A percentile compares a stretch with the other conserved stretches of the same genome.
Conservation (phyloP, 2,113 vertebrate genomes). For the Promerops cafer region DNA sequence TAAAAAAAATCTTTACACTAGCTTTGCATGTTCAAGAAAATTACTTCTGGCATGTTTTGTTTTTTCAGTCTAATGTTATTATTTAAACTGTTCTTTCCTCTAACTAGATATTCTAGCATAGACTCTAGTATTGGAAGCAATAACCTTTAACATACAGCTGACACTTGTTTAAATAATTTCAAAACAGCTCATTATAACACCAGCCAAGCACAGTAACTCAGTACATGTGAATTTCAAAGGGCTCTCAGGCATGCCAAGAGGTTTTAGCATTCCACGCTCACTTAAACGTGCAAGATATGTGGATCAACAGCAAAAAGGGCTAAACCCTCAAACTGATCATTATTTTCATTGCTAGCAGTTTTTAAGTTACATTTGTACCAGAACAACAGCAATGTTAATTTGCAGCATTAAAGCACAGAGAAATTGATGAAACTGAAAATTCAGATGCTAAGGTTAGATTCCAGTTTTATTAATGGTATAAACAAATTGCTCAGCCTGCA, state of each 20-base stretch:
- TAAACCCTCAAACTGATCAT: neutral
- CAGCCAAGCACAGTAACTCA: neutral
- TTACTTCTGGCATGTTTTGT: neutral
- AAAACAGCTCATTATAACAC: neutral
- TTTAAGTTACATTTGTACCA: neutral
- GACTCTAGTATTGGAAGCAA: neutral
- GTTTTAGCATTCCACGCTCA: constrained; percentile 34
- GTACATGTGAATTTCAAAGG: neutral
- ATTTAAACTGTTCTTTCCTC: neutral
- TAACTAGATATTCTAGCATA: neutral
- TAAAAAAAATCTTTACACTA: neutral
- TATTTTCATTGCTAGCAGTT: neutral
- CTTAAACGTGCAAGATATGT: neutral
- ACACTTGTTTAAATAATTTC: neutral
- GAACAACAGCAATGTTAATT: neutral
- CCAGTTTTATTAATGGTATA: neutral
- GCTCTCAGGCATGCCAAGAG: constrained; percentile 4
- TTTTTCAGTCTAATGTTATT: neutral
- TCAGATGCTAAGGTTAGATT: neutral
- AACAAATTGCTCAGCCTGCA: neutral
- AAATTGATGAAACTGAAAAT: neutral
- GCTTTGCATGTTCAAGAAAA: neutral
- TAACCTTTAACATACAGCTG: neutral
- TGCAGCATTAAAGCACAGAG: neutral
- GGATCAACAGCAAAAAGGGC: neutral